Evolutionary conservation across 1,140 invertebrate genomes (phyloP), one percentile per base, ranked within the genome.

Genomic region (Hyles euphorbiae): DNA sequence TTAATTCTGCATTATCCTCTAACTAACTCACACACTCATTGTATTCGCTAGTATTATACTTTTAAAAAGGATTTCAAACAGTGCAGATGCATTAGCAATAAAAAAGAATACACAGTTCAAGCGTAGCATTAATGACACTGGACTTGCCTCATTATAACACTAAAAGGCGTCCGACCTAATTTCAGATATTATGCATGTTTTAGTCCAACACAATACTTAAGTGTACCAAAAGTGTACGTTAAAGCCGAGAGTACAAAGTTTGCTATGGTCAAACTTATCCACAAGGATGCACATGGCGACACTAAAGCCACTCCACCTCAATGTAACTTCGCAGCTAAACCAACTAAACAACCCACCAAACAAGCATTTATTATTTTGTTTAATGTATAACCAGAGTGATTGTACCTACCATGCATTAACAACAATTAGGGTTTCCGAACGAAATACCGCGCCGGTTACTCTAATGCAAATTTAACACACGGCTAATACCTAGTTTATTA

Each of bases 301-400:
- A 72, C 65, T 77, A 78, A 81, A 81, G 56, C 66, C 67, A 81
- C 70, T 81, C 64, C 69, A 71, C 67, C 63, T 68, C 57, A 60
- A 69, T 69, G 68, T 74, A 75, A 74, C 66, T 81, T 74, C 60
- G 55, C 53, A 66, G 58, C 67, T 74, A 71, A 69, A 68, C 72
- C 68, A 61, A 68, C 64, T 72, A 63, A 64, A 67, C 47, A 60
- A 46, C 50, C 60, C 65, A 68, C 56, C 49, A 54, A 60, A 62
- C 67, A 67, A 72, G 56, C 63, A 66, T 61, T 66, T 61, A 68
- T 68, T 71, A 68, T 60, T 67, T 68, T 51, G 51, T 55, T 59
- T 63, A 60, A 67, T 67, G 59, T 22, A 44, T 54, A n/a, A n/a
- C 46, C 61, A 60, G 7, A 8, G 51, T 22, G 32, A 57, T 64